Evolutionary conservation across 2,113 vertebrate genomes (phyloP), one percentile per base, ranked within the genome.

Genomic region (Bombycilla garrulus): DNA sequence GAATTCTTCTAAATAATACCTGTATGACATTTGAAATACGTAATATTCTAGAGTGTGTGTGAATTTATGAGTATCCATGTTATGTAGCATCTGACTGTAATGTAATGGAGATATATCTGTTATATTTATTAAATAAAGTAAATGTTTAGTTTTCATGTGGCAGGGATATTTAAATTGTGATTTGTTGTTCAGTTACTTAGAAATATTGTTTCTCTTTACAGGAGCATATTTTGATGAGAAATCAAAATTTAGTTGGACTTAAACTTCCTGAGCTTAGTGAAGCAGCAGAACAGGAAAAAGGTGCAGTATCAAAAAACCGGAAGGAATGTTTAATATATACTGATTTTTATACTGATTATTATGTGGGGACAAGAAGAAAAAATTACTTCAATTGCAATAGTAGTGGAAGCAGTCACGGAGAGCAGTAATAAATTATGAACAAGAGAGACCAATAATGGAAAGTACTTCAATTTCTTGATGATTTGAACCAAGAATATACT

Each of bases 261-360:
- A 99, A 99, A 96, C 98, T 99, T 95, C 98, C 99, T 47, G 99
- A 99, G 44, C 98, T 99, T 93, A 99, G 98, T 91, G 99, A 99
- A 98, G 98, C 98, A 10, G 98, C 97, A 10, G 99, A 99, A 97
- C 99, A 99, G 95, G 99, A 99, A 95, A 99, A 98, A 99, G 99
- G 99, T 99, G 96, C 82, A 69, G 96, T 94, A 93, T 79, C 84
- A 76, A 78, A 42, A 83, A 90, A 6, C 21, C 53, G 60, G 36
- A 80, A 61, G 12, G 10, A 60, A 29, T 78, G 48, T 65, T 76
- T 90, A 13, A 38, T 81, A 33, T 35, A 35, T 15, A 64, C 12
- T 61, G 10, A 42, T 64, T 77, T 81, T 87, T 76, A 35, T 53
- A 85, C 6, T 84, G n/a, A 36, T 23, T 54, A 4, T 47, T 45